A percentile compares a stretch with the other conserved stretches of the same genome.
These are phyloP conservation scores for Apodemia duryi DNA, from an alignment of 2,888 invertebrate species.

Conservation along the genomic window DNA sequence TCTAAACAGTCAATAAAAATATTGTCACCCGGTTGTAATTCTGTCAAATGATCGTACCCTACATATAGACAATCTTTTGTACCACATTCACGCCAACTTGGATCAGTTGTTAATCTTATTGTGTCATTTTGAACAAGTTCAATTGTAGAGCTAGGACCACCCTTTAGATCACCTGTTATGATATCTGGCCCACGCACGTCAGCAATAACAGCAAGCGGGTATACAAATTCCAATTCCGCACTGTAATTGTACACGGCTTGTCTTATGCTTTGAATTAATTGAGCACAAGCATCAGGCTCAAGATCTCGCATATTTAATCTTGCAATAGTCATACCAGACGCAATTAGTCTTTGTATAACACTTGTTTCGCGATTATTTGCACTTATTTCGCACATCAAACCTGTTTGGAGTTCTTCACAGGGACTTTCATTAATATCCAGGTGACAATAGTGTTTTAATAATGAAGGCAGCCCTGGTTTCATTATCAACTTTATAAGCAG, in stretches of 20 bases:
- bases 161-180: constrained; percentile 62
- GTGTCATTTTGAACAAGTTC: constrained; percentile 54
- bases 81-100: constrained; percentile 74
- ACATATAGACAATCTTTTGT: constrained; percentile 76
- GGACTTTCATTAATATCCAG: constrained; percentile 55
- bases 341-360: constrained; percentile 64
- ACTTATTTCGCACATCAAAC: constrained; percentile 69
- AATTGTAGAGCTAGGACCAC: constrained; percentile 52
- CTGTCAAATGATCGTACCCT: constrained; percentile 72
- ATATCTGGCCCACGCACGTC: constrained; percentile 65
- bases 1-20: constrained; percentile 68
- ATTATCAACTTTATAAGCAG: constrained; percentile 7
- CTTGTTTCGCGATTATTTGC: constrained; percentile 54
- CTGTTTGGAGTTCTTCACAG: constrained; percentile 65
- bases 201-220: constrained; percentile 67
- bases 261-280: constrained; percentile 64
- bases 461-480: constrained; percentile 34
- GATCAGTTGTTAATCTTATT: constrained; percentile 72
- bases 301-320: constrained; percentile 63
- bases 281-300: constrained; percentile 61
- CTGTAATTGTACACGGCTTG: constrained; percentile 72
- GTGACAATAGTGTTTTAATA: constrained; percentile 58
- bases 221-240: constrained; percentile 65
- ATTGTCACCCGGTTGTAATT: constrained; percentile 69
- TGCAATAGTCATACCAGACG: constrained; percentile 69